Evolutionary conservation across 2,888 invertebrate genomes (phyloP).

Genomic region (Tridacna crocea): DNA sequence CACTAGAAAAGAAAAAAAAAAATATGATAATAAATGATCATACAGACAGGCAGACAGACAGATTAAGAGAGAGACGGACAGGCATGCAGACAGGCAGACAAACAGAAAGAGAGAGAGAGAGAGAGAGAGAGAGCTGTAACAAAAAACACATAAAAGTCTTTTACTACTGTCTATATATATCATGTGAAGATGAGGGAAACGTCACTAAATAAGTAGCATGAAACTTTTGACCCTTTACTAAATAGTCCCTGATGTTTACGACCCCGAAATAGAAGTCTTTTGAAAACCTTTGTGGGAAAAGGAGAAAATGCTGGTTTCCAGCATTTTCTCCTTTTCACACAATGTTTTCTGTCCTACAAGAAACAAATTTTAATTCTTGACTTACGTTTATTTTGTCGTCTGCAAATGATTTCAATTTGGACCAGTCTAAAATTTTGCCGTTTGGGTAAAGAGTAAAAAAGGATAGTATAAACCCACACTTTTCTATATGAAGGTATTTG

Average conservation of each 20-base stretch:
- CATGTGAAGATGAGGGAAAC: too few species aligned
- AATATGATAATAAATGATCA: neutral
- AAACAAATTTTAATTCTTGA: neutral
- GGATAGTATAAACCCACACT: too few species aligned
- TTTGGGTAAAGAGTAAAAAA: neutral
- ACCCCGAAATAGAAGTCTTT: neutral
- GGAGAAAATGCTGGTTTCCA: neutral
- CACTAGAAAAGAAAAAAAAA: neutral
- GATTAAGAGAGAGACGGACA: neutral
- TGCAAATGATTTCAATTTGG: neutral
- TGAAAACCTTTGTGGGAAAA: neutral
- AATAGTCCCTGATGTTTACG: neutral
- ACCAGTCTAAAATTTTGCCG: neutral
- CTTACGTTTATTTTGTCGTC: neutral
- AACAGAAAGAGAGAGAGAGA: too few species aligned
- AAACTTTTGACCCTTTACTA: neutral
- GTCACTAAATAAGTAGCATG: too few species aligned
- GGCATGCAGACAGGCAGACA: neutral
- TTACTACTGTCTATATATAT: too few species aligned
- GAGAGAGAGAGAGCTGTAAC: too few species aligned
- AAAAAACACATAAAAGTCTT: too few species aligned
- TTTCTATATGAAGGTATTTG: too few species aligned
- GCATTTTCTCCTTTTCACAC: neutral
- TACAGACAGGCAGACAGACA: neutral
- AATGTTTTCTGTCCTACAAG: neutral